Base-by-base conservation (phyloP, 2,113 vertebrate genomes). In the Ptychochromis oligacanthus region DNA sequence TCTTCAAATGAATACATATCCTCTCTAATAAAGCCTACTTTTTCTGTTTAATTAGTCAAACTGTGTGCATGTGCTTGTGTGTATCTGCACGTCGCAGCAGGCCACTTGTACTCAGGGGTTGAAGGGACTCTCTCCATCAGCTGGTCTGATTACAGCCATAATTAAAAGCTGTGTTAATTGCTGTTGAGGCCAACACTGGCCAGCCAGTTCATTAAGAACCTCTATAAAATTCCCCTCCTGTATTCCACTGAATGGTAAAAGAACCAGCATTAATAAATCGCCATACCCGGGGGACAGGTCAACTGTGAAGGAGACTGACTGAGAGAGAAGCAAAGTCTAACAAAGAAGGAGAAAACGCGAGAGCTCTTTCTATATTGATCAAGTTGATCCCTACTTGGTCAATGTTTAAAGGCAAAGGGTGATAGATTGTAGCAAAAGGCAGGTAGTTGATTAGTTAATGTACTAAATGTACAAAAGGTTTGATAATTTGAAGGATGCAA, bases 121-220 rank as follows among this genome's bases (percentile, higher is more conserved):
- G 96, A 93, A 94, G 93, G 95, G 96, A 96, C 94, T 88, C 94
- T 95, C 92, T 89, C 95, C 95, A 96, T 96, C 96, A 96, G 96
- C 94, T 95, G 94, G 96, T 96, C 95, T 94, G 94, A 96, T 97
- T 96, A 96, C 93, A 97, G 96, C 96, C 95, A 94, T 99, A 98
- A 98, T 98, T 98, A 99, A 99, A 97, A 96, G 95, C 96, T 92
- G 95, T 96, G 97, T 96, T 99, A 98, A 98, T 99, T 98, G 97
- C 96, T 97, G 95, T 95, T 94, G 92, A 96, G 94, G 95, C 95
- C 95, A 96, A 95, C 90, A 87, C 61, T 93, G 96, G 96, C 95
- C 95, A 96, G 80, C 85, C 94, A 96, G 95, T 96, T 95, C 96
- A 97, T 97, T 97, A 96, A 95, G 95, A 94, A 91, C 91, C 93